Conservation (phyloP, 2,888 invertebrate species). For the Glyphotaelius pellucidus region DNA sequence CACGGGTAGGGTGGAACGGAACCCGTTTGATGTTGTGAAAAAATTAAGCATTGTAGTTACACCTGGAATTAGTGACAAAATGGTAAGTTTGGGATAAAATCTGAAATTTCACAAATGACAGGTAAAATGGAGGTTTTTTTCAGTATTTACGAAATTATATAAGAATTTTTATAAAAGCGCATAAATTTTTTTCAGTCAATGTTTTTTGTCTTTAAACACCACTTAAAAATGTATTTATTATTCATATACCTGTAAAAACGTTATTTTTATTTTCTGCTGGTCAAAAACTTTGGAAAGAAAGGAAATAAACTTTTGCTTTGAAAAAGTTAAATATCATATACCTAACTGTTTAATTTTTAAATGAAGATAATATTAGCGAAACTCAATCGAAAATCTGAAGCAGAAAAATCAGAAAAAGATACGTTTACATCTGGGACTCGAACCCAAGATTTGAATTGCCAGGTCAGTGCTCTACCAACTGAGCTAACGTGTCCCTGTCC, state of each 20-base stretch:
- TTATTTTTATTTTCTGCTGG: neutral
- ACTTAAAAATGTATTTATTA: too few species aligned
- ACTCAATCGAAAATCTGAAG: too few species aligned
- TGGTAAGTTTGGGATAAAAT: neutral
- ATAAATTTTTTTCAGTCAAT: neutral
- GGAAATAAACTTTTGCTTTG: neutral
- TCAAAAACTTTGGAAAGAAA: too few species aligned
- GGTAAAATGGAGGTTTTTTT: neutral
- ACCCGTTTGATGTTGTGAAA: constrained; percentile 96
- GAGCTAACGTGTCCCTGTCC: too few species aligned
- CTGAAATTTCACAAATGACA: neutral
- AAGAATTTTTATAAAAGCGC: neutral
- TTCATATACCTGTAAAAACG: neutral
- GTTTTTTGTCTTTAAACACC: neutral
- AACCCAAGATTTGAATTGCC: too few species aligned
- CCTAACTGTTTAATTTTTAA: too few species aligned
- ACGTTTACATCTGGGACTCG: too few species aligned
- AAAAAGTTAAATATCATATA: neutral
- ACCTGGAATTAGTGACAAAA: constrained; percentile 77
- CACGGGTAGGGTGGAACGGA: constrained; percentile 93
- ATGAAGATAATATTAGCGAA: too few species aligned
- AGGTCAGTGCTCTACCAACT: too few species aligned
- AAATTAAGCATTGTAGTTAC: constrained; percentile 99
- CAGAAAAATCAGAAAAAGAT: too few species aligned
- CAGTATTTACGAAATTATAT: neutral